Base-by-base conservation (phyloP, 1,140 invertebrate genomes). In the Zaprionus taronus region DNA sequence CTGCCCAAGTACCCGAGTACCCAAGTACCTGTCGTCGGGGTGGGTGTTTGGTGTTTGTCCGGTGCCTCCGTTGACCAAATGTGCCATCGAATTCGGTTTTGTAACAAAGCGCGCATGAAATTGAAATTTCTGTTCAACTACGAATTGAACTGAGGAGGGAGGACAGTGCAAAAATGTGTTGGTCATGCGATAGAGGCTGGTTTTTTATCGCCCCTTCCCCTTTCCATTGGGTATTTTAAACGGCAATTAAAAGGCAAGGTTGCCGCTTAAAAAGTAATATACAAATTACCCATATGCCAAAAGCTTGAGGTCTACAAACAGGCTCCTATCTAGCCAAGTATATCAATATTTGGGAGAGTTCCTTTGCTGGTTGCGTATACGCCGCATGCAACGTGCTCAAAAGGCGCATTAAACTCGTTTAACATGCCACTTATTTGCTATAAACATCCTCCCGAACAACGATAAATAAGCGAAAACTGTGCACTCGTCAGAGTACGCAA, bases 81-180 rank as follows among this genome's bases (percentile, higher is more conserved):
- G 80, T 83, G 83, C 80, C 83, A 89, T 84, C 72, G 68, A 89
- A 81, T 75, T 64, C 62, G 34, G 53, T 77, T 31, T 90, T 89
- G 84, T 70, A 87, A 87, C 75, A 76, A 90, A 76, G 65, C 85
- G 81, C 68, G 85, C 53, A 79, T 72, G 22, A 65, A 84, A 76
- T 76, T 75, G 31, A 65, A 76, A 28, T 53, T 41, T 24, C 7
- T 12, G 14, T 34, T 41, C 17, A 17, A 58, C 36, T 57, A 57
- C 36, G 14, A 14, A 58, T 47, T 34, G 41, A 15, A 38, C 41
- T 14, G 20, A 51, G 20, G 12, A 14, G 20, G 47, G n/a, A 44
- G 24, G 61, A 47, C 64, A 56, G 44, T 69, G 66, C 66, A 61
- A 69, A 47, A 69, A 51, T 61, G 36, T 44, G 22, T 63, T 63